Evolutionary conservation across 64 coral and sea anemone genomes (phyloP).

Genomic region (Dendronephthya gigantea): DNA sequence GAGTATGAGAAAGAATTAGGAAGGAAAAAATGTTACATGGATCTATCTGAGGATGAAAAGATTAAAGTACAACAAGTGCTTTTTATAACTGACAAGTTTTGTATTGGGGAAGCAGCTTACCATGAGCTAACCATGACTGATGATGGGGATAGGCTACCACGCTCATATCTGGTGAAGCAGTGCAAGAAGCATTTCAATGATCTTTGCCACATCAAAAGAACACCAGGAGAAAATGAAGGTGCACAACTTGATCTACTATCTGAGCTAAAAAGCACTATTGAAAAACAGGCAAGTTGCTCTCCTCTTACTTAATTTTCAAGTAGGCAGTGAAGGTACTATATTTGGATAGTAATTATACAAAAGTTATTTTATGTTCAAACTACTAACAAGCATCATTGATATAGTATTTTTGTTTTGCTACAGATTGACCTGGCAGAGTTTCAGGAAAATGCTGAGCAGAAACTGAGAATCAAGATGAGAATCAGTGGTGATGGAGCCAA

Average conservation of each 20-base stretch:
- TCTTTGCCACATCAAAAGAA: neutral
- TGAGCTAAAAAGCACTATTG: neutral
- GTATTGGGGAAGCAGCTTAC: neutral
- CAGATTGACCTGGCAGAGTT: neutral
- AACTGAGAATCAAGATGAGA: neutral
- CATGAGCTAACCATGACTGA: constrained; percentile 5
- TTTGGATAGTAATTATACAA: too few species aligned
- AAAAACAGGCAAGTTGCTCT: neutral
- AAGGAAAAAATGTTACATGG: neutral
- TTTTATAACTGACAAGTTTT: neutral
- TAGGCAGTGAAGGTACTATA: neutral
- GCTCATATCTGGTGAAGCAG: neutral
- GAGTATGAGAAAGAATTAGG: neutral
- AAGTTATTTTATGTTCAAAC: too few species aligned
- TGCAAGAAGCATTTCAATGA: neutral
- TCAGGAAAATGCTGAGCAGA: neutral
- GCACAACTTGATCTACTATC: neutral
- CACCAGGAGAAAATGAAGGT: neutral
- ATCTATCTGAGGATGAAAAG: neutral
- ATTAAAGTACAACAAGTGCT: neutral
- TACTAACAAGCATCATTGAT: neutral
- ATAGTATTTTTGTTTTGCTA: neutral
- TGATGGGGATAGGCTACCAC: neutral
- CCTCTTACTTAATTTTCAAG: neutral
- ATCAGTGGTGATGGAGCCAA: too few species aligned